These are phyloP conservation scores for Tinamus guttatus DNA, from an alignment of 2,113 vertebrate species.

Conservation along the genomic window DNA sequence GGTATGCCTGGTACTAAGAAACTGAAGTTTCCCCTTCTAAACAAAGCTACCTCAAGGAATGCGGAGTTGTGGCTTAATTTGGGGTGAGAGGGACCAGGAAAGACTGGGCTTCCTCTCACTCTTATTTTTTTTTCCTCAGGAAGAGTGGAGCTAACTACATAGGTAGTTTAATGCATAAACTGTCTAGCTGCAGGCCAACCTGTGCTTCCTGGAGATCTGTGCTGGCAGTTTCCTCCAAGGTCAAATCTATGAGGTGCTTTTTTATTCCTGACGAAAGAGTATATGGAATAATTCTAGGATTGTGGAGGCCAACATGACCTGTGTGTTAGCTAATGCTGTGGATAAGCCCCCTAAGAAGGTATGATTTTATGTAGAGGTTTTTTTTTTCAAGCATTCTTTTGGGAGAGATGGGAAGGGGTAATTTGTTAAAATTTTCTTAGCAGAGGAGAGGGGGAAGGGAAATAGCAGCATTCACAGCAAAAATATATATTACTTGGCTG, in stretches of 20 bases:
- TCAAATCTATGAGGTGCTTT: neutral
- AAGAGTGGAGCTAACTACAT: neutral
- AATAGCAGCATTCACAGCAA: neutral
- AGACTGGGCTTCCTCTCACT: rapidly evolving
- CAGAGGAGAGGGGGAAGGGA: neutral
- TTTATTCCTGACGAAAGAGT: neutral
- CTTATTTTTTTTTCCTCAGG: neutral
- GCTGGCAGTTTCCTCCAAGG: neutral
- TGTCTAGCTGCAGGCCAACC: neutral
- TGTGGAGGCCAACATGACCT: neutral
- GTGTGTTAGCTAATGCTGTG: neutral
- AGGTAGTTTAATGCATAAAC: neutral
- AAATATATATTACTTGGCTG: neutral
- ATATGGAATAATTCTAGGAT: neutral
- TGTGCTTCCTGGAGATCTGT: rapidly evolving
- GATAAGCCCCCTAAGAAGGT: neutral
- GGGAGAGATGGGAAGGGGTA: neutral
- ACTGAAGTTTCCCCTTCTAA: neutral
- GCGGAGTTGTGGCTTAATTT: neutral
- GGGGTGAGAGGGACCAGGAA: neutral
- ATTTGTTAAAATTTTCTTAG: neutral
- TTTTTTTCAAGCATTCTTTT: neutral
- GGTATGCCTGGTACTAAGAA: neutral
- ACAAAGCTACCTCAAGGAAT: neutral
- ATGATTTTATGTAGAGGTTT: neutral